Percentiles rank a stretch among this genome's conserved stretches.
These are phyloP conservation scores for Microtus pennsylvanicus DNA, from an alignment of 2,113 vertebrate genomes.

Conservation along the genomic window DNA sequence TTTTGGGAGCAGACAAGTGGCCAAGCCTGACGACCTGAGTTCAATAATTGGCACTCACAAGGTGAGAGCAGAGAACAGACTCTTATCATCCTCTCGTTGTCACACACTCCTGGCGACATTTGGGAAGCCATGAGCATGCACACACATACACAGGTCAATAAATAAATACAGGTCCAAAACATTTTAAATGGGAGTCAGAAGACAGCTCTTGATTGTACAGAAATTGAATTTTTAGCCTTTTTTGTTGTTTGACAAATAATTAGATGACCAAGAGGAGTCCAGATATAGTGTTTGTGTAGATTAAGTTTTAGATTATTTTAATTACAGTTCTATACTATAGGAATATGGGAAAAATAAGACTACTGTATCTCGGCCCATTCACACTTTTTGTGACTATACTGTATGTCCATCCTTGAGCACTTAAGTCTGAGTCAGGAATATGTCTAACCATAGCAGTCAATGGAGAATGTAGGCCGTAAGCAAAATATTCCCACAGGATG, in stretches of 20 bases:
- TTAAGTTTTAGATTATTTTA: not conserved
- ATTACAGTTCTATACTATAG: conserved; percentile 16
- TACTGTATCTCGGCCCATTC: not conserved
- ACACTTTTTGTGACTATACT: not conserved
- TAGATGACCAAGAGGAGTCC: not conserved
- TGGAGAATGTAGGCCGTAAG: not conserved
- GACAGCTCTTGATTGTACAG: not conserved
- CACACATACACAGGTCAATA: not conserved
- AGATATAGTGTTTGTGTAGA: not conserved
- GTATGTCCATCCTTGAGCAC: not conserved
- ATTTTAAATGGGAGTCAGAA: not conserved
- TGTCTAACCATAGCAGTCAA: not conserved
- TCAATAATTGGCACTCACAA: not conserved
- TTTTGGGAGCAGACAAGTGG: not conserved
- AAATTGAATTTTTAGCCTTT: not conserved
- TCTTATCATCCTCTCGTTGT: not conserved
- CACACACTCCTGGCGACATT: not conserved
- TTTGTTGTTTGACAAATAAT: not conserved
- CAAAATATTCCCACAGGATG: not conserved
- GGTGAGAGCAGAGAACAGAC: not conserved
- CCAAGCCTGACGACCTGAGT: not conserved
- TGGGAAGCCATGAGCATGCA: not conserved
- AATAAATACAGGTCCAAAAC: not conserved
- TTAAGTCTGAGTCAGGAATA: not conserved
- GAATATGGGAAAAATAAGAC: not conserved